Conservation (phyloP, 2,797 vertebrate species). For the Epinephelus malabaricus region DNA sequence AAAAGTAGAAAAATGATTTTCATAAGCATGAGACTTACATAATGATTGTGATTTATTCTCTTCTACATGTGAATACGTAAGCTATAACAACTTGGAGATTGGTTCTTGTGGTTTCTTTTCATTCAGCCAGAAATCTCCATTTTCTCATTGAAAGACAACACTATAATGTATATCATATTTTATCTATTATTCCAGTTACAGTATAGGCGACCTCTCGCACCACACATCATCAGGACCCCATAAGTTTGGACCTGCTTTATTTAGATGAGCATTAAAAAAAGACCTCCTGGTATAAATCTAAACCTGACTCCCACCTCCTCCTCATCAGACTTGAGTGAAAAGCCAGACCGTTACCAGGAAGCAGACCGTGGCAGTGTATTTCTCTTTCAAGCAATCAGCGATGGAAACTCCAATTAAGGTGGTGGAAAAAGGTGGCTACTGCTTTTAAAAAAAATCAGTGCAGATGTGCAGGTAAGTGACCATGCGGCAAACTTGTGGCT, state of each 20-base stretch:
- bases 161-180: slow-evolving; percentile 16
- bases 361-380: slow-evolving; percentile 74
- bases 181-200: slow-evolving; percentile 40
- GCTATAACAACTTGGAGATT: slow-evolving; percentile 51
- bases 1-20: slow-evolving; percentile 62
- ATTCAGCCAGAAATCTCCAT: slow-evolving; percentile 21
- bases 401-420: slow-evolving; percentile 78
- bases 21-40: slow-evolving; percentile 48
- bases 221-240: slow-evolving; percentile 42
- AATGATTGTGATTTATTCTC: slow-evolving; percentile 52
- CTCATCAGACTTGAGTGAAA: slow-evolving; percentile 78
- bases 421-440: slow-evolving; percentile 78
- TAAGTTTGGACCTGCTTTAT: slow-evolving; percentile 48
- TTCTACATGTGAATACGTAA: slow-evolving; percentile 18
- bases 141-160: slow-evolving; percentile 44
- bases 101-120: slow-evolving; percentile 49
- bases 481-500: slow-evolving; percentile 88
- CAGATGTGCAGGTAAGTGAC: slow-evolving; percentile 96
- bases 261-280: slow-evolving; percentile 66
- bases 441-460: slow-evolving; percentile 85
- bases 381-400: slow-evolving; percentile 70
- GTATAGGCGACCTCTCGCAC: slow-evolving; percentile 41
- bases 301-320: slow-evolving; percentile 62
- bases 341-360: slow-evolving; percentile 75
- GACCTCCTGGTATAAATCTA: slow-evolving; percentile 72